Conservation (phyloP, 2,888 invertebrate species). For the Liposcelis brunnea region DNA sequence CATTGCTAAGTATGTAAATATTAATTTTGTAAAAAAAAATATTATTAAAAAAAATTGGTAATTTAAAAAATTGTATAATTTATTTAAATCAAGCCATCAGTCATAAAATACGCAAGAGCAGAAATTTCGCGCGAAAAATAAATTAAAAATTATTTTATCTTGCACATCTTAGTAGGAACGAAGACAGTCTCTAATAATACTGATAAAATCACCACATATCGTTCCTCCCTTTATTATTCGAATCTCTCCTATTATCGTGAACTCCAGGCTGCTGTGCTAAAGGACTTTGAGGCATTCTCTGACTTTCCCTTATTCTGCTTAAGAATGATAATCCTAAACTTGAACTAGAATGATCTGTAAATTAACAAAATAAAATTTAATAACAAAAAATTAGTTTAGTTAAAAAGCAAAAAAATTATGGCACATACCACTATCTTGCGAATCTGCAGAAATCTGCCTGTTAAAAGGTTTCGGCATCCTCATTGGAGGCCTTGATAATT, state of each 20-base stretch:
- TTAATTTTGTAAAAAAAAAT: too few relatives aligned
- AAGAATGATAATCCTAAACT: constrained; percentile 4
- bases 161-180: background rate
- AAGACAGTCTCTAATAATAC: background rate
- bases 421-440: background rate
- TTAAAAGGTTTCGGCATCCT: constrained; percentile 4
- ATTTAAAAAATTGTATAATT: too few relatives aligned
- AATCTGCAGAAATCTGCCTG: constrained; percentile 6
- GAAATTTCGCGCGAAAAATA: too few relatives aligned
- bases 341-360: constrained; percentile 5
- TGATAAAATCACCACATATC: constrained; percentile 1
- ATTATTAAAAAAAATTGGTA: too few relatives aligned
- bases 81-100: too few relatives aligned
- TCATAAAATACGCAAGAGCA: too few relatives aligned
- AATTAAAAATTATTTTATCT: too few relatives aligned
- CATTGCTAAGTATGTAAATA: too few relatives aligned
- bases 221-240: background rate
- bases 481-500: constrained; percentile 1
- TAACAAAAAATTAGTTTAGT: background rate
- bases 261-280: background rate
- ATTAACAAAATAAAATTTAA: background rate
- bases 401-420: too few relatives aligned
- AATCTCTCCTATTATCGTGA: background rate
- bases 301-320: constrained; percentile 3
- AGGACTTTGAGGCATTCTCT: constrained; percentile 4